Conservation (phyloP, 2,888 invertebrate species). For the Ophioninae sp. region DNA sequence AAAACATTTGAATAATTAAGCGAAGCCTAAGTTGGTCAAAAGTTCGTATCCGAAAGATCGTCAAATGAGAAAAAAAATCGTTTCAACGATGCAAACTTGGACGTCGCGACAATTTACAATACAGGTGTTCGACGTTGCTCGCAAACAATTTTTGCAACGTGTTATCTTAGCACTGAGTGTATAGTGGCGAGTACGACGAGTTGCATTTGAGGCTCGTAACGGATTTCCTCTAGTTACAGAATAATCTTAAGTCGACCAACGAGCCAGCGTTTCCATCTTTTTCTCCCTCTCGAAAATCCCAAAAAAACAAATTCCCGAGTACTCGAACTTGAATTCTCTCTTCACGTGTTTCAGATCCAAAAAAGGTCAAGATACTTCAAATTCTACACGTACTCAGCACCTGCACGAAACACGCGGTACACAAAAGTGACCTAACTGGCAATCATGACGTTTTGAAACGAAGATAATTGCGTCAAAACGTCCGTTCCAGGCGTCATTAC, state of each 20-base stretch:
- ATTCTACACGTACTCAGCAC: background rate
- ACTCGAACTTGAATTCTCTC: background rate
- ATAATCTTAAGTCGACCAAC: slow-evolving; percentile 28
- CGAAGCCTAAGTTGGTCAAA: too few relatives aligned
- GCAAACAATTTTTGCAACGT: slow-evolving; percentile 14
- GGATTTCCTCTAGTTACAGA: slow-evolving; percentile 18
- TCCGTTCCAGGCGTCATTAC: background rate
- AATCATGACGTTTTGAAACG: background rate
- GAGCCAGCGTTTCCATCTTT: slow-evolving; percentile 48
- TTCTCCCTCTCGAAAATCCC: background rate
- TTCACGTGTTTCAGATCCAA: background rate
- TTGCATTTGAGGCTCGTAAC: slow-evolving; percentile 19
- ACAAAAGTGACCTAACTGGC: background rate
- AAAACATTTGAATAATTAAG: too few relatives aligned
- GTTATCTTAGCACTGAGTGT: slow-evolving; percentile 28
- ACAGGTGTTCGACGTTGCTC: background rate
- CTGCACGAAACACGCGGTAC: background rate
- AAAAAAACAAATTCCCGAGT: background rate
- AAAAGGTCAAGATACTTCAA: background rate
- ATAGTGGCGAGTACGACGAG: background rate
- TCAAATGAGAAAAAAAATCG: too few relatives aligned
- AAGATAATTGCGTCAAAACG: background rate
- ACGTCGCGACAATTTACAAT: background rate
- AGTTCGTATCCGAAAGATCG: too few relatives aligned
- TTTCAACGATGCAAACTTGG: too few relatives aligned